Percentiles rank a stretch among this genome's conserved stretches.
Conservation (phyloP, 2,888 invertebrate species). For the Mesorhabditis sp. region DNA sequence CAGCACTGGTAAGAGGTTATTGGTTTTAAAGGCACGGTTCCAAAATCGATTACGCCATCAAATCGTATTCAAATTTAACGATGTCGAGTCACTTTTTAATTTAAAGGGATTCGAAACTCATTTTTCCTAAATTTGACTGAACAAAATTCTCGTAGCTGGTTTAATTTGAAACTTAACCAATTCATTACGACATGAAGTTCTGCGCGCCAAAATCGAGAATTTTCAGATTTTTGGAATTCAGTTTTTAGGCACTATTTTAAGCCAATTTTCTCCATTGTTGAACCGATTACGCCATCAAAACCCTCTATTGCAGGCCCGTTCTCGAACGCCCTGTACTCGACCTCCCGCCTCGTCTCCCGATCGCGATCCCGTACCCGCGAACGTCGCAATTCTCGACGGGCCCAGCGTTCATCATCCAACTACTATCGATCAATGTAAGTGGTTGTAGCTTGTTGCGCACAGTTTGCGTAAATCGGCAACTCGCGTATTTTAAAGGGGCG, state of each 20-base stretch:
- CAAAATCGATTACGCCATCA: neutral
- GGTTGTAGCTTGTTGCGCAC: neutral
- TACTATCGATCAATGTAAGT: conserved; percentile 39
- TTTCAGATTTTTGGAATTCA: neutral
- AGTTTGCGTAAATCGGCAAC: too few species aligned
- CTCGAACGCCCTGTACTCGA: conserved; percentile 53
- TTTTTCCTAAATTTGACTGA: too few species aligned
- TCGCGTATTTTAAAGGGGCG: too few species aligned
- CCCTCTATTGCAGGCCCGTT: conserved; percentile 39
- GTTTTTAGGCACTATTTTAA: neutral
- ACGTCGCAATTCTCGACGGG: conserved; percentile 53
- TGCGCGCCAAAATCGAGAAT: neutral
- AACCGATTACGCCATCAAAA: too few species aligned
- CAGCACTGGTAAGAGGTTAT: conserved; percentile 35
- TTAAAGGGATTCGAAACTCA: neutral
- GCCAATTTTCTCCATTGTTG: too few species aligned
- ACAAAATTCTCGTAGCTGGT: too few species aligned
- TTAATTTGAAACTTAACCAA: neutral
- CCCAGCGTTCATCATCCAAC: conserved; percentile 51
- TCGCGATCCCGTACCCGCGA: conserved; percentile 56
- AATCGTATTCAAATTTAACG: neutral
- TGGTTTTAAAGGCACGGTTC: too few species aligned
- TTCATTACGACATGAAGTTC: neutral
- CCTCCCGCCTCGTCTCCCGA: conserved; percentile 53
- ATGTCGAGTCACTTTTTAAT: neutral